These are phyloP conservation scores for Steinernema carpocapsae DNA, from an alignment of 2,888 invertebrate species.

Conservation along the genomic window DNA sequence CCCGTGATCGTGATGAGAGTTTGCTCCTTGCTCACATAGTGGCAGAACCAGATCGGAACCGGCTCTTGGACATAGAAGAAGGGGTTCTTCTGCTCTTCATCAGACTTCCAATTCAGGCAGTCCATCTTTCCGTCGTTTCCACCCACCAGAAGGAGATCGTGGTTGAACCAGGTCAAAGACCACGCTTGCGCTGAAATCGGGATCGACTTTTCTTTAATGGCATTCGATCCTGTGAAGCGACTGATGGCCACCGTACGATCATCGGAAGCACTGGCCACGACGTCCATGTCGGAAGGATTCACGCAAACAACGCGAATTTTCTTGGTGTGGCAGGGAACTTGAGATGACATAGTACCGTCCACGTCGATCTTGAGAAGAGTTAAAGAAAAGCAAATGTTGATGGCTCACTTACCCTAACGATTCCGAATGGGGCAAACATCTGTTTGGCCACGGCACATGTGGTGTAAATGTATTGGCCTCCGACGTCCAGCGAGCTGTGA, in stretches of 20 bases:
- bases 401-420: neutral
- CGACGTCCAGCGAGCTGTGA: neutral
- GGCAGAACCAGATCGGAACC: neutral
- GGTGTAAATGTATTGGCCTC: neutral
- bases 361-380: neutral
- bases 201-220: neutral
- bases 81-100: neutral
- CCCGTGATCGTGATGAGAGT: conserved; percentile 1
- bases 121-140: neutral
- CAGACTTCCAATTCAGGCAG: neutral
- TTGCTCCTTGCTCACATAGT: neutral
- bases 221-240: neutral
- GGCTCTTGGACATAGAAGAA: neutral
- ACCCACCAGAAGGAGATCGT: neutral
- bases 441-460: neutral
- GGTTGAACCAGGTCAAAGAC: neutral
- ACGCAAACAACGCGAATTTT: neutral
- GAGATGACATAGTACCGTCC: neutral
- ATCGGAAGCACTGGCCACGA: neutral
- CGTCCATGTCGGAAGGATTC: conserved; percentile 2
- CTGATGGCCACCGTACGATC: neutral
- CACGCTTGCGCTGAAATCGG: neutral
- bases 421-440: conserved; percentile 1
- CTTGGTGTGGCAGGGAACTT: neutral
- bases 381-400: neutral